phyloP scores from a whole-genome alignment of 1,140 invertebrate species.

The Helicorthomorpha holstii region DNA sequence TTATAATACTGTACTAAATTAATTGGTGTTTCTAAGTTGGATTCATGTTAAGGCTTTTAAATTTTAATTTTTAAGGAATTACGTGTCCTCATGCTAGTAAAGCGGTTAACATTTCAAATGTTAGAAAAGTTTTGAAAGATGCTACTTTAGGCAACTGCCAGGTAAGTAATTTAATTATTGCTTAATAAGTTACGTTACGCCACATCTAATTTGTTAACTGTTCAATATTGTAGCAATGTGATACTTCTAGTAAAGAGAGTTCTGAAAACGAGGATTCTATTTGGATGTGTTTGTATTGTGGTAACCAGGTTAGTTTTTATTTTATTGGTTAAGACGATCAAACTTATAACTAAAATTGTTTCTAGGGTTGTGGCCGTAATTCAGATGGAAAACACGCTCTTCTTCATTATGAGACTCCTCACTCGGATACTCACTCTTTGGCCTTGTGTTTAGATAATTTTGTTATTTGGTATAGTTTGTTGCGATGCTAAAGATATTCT shows the following conservation, averaged over 20 bases:
- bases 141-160: slow-evolving; percentile 37
- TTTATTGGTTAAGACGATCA: not conserved
- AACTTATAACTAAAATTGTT: not conserved
- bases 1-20: too few species aligned
- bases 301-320: slow-evolving; percentile 29
- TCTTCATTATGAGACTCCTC: slow-evolving; percentile 52
- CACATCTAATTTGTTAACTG: not conserved
- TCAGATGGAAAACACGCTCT: slow-evolving; percentile 49
- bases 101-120: slow-evolving; percentile 39
- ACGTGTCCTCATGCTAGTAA: slow-evolving; percentile 48
- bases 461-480: slow-evolving; percentile 41
- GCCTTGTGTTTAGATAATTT: slow-evolving; percentile 51
- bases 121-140: slow-evolving; percentile 41
- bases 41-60: too few species aligned
- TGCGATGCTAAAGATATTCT: not conserved
- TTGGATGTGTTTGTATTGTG: slow-evolving; percentile 47
- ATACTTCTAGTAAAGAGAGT: not conserved
- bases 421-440: slow-evolving; percentile 54
- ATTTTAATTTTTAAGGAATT: slow-evolving; percentile 15
- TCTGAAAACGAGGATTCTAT: slow-evolving; percentile 11
- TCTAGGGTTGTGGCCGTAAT: slow-evolving; percentile 44
- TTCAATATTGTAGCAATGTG: slow-evolving; percentile 4
- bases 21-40: too few species aligned
- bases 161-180: slow-evolving; percentile 27
- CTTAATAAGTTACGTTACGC: not conserved